Percentiles rank a stretch among this genome's conserved stretches.
Evolutionary conservation across 2,797 vertebrate genomes (phyloP).

Genomic region (Leuciscus waleckii): DNA sequence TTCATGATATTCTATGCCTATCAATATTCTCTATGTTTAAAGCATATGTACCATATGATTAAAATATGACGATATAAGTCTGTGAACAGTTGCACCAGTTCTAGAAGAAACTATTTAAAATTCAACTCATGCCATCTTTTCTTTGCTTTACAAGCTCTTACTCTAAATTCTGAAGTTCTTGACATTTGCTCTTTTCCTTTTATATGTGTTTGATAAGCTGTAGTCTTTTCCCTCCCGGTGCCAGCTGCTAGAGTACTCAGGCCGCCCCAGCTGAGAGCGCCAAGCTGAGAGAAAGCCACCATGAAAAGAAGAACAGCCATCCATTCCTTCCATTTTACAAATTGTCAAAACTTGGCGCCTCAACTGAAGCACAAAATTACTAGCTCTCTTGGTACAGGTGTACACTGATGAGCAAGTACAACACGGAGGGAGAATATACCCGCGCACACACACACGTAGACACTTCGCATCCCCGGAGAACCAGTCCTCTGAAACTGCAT

Average conservation of each 20-base stretch:
- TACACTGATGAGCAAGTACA: slow-evolving; percentile 12
- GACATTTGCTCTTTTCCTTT: slow-evolving; percentile 42
- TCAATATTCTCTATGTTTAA: neutral
- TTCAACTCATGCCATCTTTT: slow-evolving; percentile 9
- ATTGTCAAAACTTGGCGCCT: slow-evolving; percentile 19
- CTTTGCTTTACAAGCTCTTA: slow-evolving; percentile 29
- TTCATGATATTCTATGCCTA: neutral
- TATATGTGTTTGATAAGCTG: slow-evolving; percentile 38
- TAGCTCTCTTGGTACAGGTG: neutral
- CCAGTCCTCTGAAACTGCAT: slow-evolving; percentile 18
- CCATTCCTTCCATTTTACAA: slow-evolving; percentile 14
- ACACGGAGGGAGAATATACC: neutral
- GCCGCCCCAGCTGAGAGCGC: neutral
- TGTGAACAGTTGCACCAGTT: neutral
- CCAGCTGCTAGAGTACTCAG: neutral
- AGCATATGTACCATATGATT: neutral
- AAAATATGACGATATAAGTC: neutral
- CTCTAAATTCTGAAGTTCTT: slow-evolving; percentile 24
- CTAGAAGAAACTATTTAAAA: neutral
- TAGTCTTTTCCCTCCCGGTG: neutral
- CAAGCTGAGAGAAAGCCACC: slow-evolving; percentile 31
- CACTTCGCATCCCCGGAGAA: neutral
- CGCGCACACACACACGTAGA: neutral
- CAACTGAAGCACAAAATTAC: slow-evolving; percentile 38
- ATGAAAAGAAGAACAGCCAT: slow-evolving; percentile 34